These are phyloP conservation scores for Lerema accius DNA, from an alignment of 1,140 invertebrate genomes.

Conservation along the genomic window DNA sequence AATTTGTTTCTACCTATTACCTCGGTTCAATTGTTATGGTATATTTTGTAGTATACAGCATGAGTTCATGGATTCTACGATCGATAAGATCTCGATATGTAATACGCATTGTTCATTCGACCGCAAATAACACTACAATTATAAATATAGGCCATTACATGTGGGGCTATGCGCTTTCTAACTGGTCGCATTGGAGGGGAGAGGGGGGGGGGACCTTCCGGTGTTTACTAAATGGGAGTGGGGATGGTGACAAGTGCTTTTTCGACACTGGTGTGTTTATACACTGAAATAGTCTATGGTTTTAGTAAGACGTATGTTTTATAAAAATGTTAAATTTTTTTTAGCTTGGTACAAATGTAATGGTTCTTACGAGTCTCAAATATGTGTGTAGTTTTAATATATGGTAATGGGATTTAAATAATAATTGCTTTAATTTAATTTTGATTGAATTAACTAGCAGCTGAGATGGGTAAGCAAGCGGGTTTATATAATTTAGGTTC, in stretches of 20 bases:
- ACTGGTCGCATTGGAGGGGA: slow-evolving; percentile 42
- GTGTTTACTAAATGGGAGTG: slow-evolving; percentile 1
- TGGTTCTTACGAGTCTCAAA: too few species aligned
- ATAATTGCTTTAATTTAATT: too few species aligned
- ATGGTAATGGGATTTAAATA: too few species aligned
- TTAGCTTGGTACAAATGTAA: too few species aligned
- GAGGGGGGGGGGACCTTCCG: slow-evolving; percentile 4
- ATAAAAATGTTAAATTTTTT: too few species aligned
- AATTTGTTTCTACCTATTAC: too few species aligned
- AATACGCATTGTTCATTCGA: slow-evolving; percentile 68
- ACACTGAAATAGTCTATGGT: background rate
- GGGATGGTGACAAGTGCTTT: slow-evolving; percentile 3
- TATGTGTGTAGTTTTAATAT: too few species aligned
- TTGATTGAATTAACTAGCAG: background rate
- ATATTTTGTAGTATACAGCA: slow-evolving; percentile 5
- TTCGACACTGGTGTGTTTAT: background rate
- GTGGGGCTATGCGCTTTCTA: slow-evolving; percentile 68
- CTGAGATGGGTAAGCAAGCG: slow-evolving; percentile 12
- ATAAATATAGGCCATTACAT: slow-evolving; percentile 50
- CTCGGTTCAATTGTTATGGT: too few species aligned
- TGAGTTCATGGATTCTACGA: slow-evolving; percentile 19
- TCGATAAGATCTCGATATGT: slow-evolving; percentile 47
- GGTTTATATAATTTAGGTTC: too few species aligned
- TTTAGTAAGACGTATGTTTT: too few species aligned
- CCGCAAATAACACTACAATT: slow-evolving; percentile 59